Percentiles rank a stretch among this genome's conserved stretches.
phyloP scores from a whole-genome alignment of 2,797 vertebrate species.

The Alectoris magna region DNA sequence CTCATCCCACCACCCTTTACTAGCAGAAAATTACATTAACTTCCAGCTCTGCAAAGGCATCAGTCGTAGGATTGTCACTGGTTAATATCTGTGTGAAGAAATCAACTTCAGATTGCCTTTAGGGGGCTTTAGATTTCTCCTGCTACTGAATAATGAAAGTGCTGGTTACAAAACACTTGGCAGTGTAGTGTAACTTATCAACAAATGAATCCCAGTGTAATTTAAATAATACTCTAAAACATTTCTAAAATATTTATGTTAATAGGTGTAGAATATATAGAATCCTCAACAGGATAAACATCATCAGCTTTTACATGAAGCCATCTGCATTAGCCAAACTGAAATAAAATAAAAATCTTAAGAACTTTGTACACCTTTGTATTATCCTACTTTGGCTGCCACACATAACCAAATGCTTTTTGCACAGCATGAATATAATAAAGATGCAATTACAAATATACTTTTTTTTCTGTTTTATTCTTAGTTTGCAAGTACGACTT shows the following conservation, averaged over 20 bases:
- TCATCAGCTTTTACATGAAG: not conserved
- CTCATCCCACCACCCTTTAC: not conserved
- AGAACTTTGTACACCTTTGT: not conserved
- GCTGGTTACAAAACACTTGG: not conserved
- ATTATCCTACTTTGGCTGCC: not conserved
- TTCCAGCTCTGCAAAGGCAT: not conserved
- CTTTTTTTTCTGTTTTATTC: not conserved
- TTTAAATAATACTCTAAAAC: not conserved
- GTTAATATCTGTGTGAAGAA: not conserved
- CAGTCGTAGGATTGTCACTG: not conserved
- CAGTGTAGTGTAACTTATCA: not conserved
- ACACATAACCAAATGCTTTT: not conserved
- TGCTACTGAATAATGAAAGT: not conserved
- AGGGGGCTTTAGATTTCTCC: not conserved
- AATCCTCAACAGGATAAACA: not conserved
- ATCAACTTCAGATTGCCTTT: not conserved
- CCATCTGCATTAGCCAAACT: not conserved
- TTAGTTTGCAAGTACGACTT: not conserved
- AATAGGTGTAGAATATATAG: not conserved
- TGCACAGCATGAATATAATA: not conserved
- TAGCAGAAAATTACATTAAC: not conserved
- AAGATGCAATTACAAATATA: not conserved
- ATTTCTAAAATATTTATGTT: not conserved
- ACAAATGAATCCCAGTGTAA: not conserved
- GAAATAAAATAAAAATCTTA: not conserved